Base-by-base conservation (phyloP, 2,797 vertebrate species). In the Vireo griseus region DNA sequence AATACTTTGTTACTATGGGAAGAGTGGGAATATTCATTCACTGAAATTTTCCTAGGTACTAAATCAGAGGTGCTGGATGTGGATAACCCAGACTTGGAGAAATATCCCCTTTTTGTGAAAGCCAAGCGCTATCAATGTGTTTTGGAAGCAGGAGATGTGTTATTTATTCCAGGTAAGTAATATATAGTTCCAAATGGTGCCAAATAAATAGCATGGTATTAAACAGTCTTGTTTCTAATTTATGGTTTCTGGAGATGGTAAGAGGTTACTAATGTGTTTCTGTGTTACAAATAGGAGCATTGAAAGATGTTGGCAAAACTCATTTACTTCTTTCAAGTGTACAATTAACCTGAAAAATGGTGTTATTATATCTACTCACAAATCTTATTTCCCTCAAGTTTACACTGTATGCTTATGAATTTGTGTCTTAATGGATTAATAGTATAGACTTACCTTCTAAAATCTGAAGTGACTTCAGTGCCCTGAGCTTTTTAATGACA, bases 21-120 rank as follows among this genome's bases (percentile, higher is more conserved):
- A 87, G 54, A 81, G 40, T 69, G 47, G 20, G 13, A 92, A 54
- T 13, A 3, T 81, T n/a, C 78, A 66, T 93, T 90, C 19, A 61
- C 82, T 77, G 84, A 96, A 83, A 86, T 39, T 93, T 97, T 76
- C 29, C 65, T 88, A 99, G 99, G 99, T 44, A 98, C 98, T 97
- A 99, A 99, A 84, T 99, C 99, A 5, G 98, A 99, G 92, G 98
- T 99, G 39, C 94, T 99, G 92, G 98, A 99, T 95, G 98, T 99
- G 39, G 99, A 99, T 87, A 97, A 96, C 28, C 99, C 99, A 52
- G 98, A 99, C 88, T 79, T 99, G 91, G 95, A 97, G 72, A 98
- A 90, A 80, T 99, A 99, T 66, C 99, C 99, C 9, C 98, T 99
- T 37, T 99, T 99, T 98, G 97, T 98, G 74, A 99, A 98, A 96